Base-by-base conservation (phyloP, 2,113 vertebrate species). In the Ramphastos sulfuratus region DNA sequence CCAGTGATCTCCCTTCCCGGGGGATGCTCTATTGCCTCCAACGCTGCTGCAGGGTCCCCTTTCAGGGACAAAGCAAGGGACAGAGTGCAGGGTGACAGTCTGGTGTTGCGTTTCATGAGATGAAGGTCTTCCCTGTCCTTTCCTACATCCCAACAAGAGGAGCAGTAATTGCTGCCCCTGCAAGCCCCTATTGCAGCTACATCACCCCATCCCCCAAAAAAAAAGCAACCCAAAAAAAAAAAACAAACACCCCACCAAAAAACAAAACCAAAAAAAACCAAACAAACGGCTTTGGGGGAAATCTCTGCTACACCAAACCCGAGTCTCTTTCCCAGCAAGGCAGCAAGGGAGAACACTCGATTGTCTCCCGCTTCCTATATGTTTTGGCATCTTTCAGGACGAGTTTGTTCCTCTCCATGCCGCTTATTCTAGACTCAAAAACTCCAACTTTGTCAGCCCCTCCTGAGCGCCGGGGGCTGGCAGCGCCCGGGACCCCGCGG, bases 31-130 rank as follows among this genome's bases (percentile, higher is more conserved):
- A 5, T 11, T 69, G 4, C 10, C 50, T n/a, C 44, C 56, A 14
- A 17, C 50, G 17, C 6, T 7, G 37, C 80, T 23, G 18, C 76
- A 59, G n/a, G 3, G 1, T 19, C 48, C n/a, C 66, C 17, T 24
- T 25, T 10, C 20, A 39, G 59, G 60, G 37, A 11, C 39, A 9
- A 19, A 55, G 48, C 2, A 1, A 4, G 48, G n/a, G 44, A 5
- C 0, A 0, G 20, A 8, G 9, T 20, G 12, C 39, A 12, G 54
- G 11, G 3, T 13, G 48, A 13, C 18, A n/a, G 16, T 16, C 17
- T n/a, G n/a, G n/a, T n/a, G n/a, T n/a, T n/a, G n/a, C 5, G 5
- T 19, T 60, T 23, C 2, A 0, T 48, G 31, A 35, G 8, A 14
- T 4, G 13, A 7, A 77, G 10, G 2, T 73, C 54, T 54, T 10